Evolutionary conservation across 2,113 vertebrate genomes (phyloP), one percentile per base, ranked within the genome.

Genomic region (Oreotrochilus melanogaster): DNA sequence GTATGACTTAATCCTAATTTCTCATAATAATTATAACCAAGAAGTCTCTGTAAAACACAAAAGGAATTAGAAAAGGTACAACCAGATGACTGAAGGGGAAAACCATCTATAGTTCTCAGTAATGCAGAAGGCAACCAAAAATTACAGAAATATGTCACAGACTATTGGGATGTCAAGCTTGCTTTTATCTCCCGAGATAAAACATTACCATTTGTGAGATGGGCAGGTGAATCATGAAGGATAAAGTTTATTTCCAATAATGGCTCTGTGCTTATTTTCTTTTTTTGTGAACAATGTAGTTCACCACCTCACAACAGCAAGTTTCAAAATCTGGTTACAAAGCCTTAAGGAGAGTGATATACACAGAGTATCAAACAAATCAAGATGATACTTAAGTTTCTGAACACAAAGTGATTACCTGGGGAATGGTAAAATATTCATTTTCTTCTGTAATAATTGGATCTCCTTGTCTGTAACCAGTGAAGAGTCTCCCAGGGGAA

Each of bases 361-460:
- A 61, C 1, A 3, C 7, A 69, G 15, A 74, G 13, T 2, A 35
- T 11, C 33, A 87, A 57, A 84, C 7, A 64, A 70, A 30, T 8
- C 23, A 54, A 58, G 14, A 88, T 23, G 35, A 82, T 60, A 9
- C 10, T 78, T 56, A 25, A 22, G 18, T 14, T 39, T 30, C 47
- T 60, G 64, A 35, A 53, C 25, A 66, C 6, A 3, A 62, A 79
- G 31, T 6, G 24, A 80, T 96, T 95, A 99, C 99, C 99, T 99
- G 99, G 4, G 98, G 99, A 62, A 99, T 75, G 11, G 98, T 98
- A 60, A 99, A 98, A 94, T 98, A 98, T 1, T 96, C 95, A 71
- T 98, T 93, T 35, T 97, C 95, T 13, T 86, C 67, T 8, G 98
- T 98, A 67, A 99, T 93, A 80, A 99, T 94, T 7, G 99, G 98